A percentile compares a stretch with the other conserved stretches of the same genome.
These are phyloP conservation scores for Kryptopterus vitreolus DNA, from an alignment of 2,797 vertebrate genomes.

Conservation along the genomic window DNA sequence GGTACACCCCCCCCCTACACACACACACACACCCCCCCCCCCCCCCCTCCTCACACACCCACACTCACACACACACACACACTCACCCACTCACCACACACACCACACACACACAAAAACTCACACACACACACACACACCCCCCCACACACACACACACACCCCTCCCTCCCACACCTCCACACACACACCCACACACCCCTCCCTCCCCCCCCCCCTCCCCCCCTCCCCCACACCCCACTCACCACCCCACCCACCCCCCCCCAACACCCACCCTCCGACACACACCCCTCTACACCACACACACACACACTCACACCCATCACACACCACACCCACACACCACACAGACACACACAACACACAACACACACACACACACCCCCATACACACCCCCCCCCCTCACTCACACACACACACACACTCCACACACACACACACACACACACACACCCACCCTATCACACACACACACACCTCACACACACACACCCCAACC, in stretches of 20 bases:
- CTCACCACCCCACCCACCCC: neutral
- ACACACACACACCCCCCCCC: neutral
- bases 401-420: slow-evolving; percentile 26
- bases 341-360: too few relatives aligned
- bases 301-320: slow-evolving; percentile 17
- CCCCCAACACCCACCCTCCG: neutral
- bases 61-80: neutral
- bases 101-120: neutral
- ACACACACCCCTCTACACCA: too few relatives aligned
- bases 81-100: too few relatives aligned
- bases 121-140: neutral
- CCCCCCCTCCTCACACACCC: too few relatives aligned
- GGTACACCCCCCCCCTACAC: too few relatives aligned
- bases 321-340: neutral
- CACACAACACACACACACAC: too few relatives aligned
- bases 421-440: neutral
- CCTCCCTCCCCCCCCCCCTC: too few relatives aligned
- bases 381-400: neutral
- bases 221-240: too few relatives aligned
- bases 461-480: too few relatives aligned
- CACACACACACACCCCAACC: neutral
- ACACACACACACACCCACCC: neutral
- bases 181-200: too few relatives aligned
- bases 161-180: too few relatives aligned
- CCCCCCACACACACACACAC: neutral